These are phyloP conservation scores for Mirounga angustirostris DNA, from an alignment of 2,113 vertebrate genomes.

Conservation along the genomic window DNA sequence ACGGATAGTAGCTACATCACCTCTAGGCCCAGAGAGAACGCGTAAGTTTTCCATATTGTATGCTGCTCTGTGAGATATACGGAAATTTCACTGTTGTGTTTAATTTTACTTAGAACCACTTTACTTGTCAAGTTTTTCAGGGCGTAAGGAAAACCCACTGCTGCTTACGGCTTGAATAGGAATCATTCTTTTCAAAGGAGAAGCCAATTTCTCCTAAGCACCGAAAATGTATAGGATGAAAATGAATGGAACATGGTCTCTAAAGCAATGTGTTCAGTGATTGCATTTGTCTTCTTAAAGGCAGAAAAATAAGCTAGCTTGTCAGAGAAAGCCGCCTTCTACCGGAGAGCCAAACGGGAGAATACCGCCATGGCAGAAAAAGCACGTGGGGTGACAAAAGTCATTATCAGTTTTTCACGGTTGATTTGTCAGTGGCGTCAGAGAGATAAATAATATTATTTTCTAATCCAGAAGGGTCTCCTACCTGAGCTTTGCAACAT, in stretches of 20 bases:
- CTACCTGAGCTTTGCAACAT: conserved; percentile 68
- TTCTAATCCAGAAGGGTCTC: conserved; percentile 66
- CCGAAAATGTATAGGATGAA: conserved; percentile 16
- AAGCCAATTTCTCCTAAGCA: conserved; percentile 64
- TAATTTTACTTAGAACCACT: conserved; percentile 24
- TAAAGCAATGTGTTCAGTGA: not conserved
- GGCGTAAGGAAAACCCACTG: not conserved
- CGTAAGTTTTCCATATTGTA: not conserved
- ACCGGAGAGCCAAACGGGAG: not conserved
- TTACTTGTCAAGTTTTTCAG: conserved; percentile 30
- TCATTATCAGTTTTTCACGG: conserved; percentile 69
- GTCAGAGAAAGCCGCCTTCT: conserved; percentile 26
- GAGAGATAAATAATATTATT: conserved; percentile 69
- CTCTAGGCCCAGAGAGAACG: not conserved
- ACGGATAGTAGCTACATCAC: not conserved
- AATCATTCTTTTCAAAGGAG: conserved; percentile 42
- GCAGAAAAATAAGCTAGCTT: conserved; percentile 44
- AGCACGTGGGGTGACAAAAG: not conserved
- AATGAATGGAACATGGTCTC: conserved; percentile 46
- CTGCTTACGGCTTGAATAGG: conserved; percentile 20
- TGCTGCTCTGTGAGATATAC: not conserved
- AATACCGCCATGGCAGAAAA: not conserved
- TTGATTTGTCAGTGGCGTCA: conserved; percentile 55
- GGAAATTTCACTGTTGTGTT: not conserved
- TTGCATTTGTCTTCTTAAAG: conserved; percentile 65